These are phyloP conservation scores for Eublepharis macularius DNA, from an alignment of 2,113 vertebrate species.

Conservation along the genomic window DNA sequence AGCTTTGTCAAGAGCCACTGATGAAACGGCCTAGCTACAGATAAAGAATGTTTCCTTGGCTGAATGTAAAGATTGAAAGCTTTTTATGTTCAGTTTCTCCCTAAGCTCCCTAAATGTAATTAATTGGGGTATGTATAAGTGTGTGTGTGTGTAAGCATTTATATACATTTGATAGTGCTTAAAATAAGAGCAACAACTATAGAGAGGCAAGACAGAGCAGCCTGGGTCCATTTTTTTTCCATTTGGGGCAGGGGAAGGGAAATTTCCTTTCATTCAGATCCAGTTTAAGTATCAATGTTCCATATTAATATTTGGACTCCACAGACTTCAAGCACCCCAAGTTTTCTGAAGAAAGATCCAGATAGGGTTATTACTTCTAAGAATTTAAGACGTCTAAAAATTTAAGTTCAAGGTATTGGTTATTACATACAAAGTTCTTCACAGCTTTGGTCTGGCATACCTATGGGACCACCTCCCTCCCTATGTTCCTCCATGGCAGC, in stretches of 20 bases:
- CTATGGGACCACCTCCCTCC: too few relatives aligned
- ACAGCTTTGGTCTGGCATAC: too few relatives aligned
- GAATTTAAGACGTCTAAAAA: background rate
- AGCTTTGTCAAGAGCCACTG: constrained; percentile 49
- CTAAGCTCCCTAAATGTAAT: constrained; percentile 35
- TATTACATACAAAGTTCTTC: too few relatives aligned
- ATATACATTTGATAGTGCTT: background rate
- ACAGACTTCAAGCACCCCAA: background rate
- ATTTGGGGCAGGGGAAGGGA: constrained; percentile 16
- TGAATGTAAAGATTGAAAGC: constrained; percentile 31
- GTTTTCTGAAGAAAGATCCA: background rate
- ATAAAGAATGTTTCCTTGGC: constrained; percentile 19
- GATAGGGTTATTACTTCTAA: background rate
- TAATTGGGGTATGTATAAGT: constrained; percentile 9
- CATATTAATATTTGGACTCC: constrained; percentile 12
- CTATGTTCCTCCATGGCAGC: too few relatives aligned
- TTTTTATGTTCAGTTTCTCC: constrained; percentile 39
- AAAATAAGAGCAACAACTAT: background rate
- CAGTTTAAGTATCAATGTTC: background rate
- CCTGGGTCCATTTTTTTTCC: background rate
- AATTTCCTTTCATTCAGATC: background rate
- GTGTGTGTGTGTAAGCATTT: background rate
- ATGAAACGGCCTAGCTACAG: constrained; percentile 42
- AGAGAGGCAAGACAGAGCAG: background rate
- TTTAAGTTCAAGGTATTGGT: too few relatives aligned